These are phyloP conservation scores for Pavo muticus DNA, from an alignment of 2,113 vertebrate genomes.

Conservation along the genomic window DNA sequence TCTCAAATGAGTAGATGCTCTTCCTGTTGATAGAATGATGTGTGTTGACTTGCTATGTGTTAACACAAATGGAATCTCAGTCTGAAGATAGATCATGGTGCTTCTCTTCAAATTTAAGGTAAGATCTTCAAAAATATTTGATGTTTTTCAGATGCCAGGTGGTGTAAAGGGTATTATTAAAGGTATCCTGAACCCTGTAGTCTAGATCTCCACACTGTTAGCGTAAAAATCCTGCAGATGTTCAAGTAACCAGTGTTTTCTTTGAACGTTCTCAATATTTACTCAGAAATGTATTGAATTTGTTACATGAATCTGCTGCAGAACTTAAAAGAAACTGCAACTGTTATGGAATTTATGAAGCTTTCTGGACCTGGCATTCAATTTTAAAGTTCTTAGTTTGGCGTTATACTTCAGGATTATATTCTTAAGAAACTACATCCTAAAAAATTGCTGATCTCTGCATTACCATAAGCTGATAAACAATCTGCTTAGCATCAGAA, in stretches of 20 bases:
- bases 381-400: not conserved
- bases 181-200: not conserved
- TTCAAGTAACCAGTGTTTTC: not conserved
- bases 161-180: rapidly evolving
- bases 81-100: rapidly evolving
- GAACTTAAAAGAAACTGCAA: not conserved
- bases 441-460: not conserved
- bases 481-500: not conserved
- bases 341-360: rapidly evolving
- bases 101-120: not conserved
- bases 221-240: not conserved
- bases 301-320: not conserved
- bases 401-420: not conserved
- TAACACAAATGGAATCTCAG: not conserved
- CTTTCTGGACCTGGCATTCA: not conserved
- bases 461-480: not conserved
- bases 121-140: not conserved
- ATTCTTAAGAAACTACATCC: not conserved
- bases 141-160: not conserved
- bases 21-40: not conserved
- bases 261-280: not conserved
- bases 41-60: rapidly evolving
- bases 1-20: not conserved
- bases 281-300: not conserved
- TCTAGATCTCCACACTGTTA: not conserved